Base-by-base conservation (phyloP, 2,888 invertebrate species). In the Eupithecia pulchellata region DNA sequence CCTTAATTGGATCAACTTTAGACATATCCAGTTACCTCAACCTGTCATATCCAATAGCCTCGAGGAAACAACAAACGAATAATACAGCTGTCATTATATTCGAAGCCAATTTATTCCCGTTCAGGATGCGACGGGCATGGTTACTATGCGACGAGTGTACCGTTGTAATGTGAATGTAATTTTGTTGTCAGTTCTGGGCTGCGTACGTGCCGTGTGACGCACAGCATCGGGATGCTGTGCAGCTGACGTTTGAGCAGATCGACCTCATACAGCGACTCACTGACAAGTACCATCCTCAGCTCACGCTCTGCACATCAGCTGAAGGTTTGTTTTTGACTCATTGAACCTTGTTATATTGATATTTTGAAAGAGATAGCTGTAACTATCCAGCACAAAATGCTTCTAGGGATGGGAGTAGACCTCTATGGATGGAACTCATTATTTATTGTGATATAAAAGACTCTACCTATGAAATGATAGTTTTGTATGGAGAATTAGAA, bases 221-320 rank as follows among this genome's bases (percentile, higher is more conserved):
- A 62, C 97, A 97, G 88, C 96, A 97, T 88, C 96, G 97, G 82
- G 98, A 98, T 86, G 97, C 98, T 62, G 97, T 98, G 80, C 97
- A 97, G 86, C 94, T 97, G 81, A 97, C 97, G 39, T 95, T 98
- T 83, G 98, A 98, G 85, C 98, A 98, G 91, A 97, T 97, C 84
- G 98, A 98, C 92, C 95, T 97, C 81, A 97, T 98, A 86, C 96
- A 97, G 86, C 95, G 97, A 77, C 95, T 97, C 81, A 97, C 97
- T 9, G 96, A 96, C 81, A 96, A 96, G 86, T 98, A 98, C 89
- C 96, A 97, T 70, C 96, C 97, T 75, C 96, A 96, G 81, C 95
- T 97, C 86, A 96, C 97, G 58, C 95, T 97, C 79, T 97, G 97
- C 88, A 97, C 97, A 69, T 96, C 97, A 25, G 96, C 97, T 65